Conservation (phyloP, 1,140 invertebrate genomes). For the Aphaenogaster ashmeadi region DNA sequence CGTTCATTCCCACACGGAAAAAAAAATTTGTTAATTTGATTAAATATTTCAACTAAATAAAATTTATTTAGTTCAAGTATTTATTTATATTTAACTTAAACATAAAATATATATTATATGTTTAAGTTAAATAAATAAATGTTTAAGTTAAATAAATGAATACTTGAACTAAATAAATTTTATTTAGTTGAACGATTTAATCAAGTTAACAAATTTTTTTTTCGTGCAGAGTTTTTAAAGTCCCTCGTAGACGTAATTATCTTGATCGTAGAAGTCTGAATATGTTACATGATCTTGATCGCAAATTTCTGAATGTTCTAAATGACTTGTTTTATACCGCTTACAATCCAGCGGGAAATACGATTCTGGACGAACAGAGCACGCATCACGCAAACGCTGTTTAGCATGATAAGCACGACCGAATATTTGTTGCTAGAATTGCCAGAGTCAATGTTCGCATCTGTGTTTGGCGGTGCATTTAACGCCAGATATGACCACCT, state of each 20-base stretch:
- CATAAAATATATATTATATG: too few relatives aligned
- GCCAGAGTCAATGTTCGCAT: conserved; percentile 20
- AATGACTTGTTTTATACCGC: background rate
- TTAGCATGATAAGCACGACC: background rate
- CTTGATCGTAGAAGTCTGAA: background rate
- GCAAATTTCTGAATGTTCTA: background rate
- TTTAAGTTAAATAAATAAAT: too few relatives aligned
- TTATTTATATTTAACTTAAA: too few relatives aligned
- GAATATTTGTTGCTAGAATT: conserved; percentile 36
- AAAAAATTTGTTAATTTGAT: too few relatives aligned
- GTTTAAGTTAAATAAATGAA: too few relatives aligned
- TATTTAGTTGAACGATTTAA: too few relatives aligned
- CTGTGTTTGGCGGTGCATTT: conserved; percentile 49
- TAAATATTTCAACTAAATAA: too few relatives aligned
- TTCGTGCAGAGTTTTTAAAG: background rate
- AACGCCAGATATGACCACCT: conserved; percentile 34
- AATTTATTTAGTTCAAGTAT: too few relatives aligned
- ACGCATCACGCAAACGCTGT: background rate
- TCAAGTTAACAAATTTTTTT: too few relatives aligned
- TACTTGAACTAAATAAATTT: too few relatives aligned
- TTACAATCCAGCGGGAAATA: background rate
- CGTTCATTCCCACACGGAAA: background rate
- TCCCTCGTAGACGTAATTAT: background rate
- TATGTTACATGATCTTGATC: background rate
- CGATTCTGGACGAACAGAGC: background rate